Evolutionary conservation across 2,888 invertebrate species (phyloP), one percentile per base, ranked within the genome.

Genomic region (Sialis lutaria): DNA sequence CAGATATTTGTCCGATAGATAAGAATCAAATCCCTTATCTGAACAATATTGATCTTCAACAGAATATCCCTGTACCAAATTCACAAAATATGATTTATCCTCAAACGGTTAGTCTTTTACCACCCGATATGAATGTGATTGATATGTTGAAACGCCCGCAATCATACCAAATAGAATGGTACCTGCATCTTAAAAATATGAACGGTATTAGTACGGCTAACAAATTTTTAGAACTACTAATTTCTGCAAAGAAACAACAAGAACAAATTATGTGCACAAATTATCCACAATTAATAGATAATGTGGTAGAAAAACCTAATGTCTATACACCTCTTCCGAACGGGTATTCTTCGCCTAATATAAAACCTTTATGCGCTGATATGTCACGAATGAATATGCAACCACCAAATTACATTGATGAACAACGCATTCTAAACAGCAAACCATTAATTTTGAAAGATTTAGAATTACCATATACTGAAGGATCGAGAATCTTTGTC

Each of bases 121-220:
- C 75, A 1, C 67, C 70, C 30, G 72, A 73, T 54, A 69, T 74
- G 59, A 69, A 68, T 40, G 63, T 75, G 48, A 72, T 71, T 40
- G 75, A 75, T 52, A 72, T 74, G 67, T 63, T 74, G 1, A 60
- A 69, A 49, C 72, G 73, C 51, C 68, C 73, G 0, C 68, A 67
- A 54, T 66, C 67, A 50, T 64, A 64, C 51, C 72, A 72, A 54
- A 61, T 68, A 44, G 67, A 69, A 51, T 75, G 75, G 75, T 75
- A 72, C 53, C 60, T 69, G 22, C 73, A 73, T 52, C 58, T 76
- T 31, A 56, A 70, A 33, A 72, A 73, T 49, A 67, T 67, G 1
- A 67, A 69, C 45, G 75, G 75, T 0, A 61, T 68, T 37, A 74
- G 74, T 45, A 70, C 72, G 2, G 75, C 75, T 1, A 70, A 69